Base-by-base conservation (phyloP, 92 coral and sea anemone genomes). In the Epizoanthus stellaris region DNA sequence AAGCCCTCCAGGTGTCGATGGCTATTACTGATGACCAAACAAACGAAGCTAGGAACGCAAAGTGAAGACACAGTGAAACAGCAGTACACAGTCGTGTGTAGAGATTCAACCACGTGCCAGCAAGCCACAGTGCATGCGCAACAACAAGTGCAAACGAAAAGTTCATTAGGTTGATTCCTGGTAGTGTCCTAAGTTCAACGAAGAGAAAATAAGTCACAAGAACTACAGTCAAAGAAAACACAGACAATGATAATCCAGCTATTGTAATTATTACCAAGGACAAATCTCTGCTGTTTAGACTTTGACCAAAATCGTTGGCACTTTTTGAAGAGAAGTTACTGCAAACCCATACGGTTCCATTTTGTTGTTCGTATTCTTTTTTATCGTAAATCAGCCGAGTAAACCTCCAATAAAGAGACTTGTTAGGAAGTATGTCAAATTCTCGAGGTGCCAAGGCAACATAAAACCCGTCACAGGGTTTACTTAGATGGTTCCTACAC, bases 111-210 rank as follows among this genome's bases (percentile, higher is more conserved):
- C 57, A 14, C 62, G 17, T 12, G 58, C 58, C 43, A 65, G 75
- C 3, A 19, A 81, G 53, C 81, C 74, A 72, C 4, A 81, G 23
- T 12, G 53, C 13, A 8, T 71, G 74, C 49, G 76, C 76, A 14
- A 87, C 21, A 8, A 73, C 39, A n/a, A 87, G 52, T 14, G 79
- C 53, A 53, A 45, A 19, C 8, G 90, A 72, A 3, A 87, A 56
- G 23, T 80, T 87, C 86, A 87, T 87, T 39, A 87, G 34, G 81
- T 87, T 87, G 58, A 80, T 59, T 14, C 90, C 86, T 19, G 90
- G 86, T 2, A 77, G 85, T 7, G 89, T 86, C 38, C 80, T 74
- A 4, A 86, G 89, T 17, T 86, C 85, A 15, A 60, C 30, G 65
- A 86, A 86, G 13, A 77, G 34, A 16, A 79, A 52, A 53, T 77